phyloP scores from a whole-genome alignment of 1,140 invertebrate genomes.

The Oscheius sp. region DNA sequence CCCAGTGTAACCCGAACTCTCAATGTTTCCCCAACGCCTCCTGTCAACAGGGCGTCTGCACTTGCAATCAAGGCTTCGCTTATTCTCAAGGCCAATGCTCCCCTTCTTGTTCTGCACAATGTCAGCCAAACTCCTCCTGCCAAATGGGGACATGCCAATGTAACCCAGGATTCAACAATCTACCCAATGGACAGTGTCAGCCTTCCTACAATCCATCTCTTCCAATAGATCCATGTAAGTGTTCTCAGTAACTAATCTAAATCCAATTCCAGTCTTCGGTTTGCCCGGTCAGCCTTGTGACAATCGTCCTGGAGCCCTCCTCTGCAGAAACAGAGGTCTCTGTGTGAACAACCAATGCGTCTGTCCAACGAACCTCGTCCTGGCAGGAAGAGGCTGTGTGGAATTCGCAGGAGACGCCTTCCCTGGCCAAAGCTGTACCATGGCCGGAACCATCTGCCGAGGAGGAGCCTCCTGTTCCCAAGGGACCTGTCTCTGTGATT shows the following conservation, averaged over 20 bases:
- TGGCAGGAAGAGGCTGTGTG: conserved; percentile 26
- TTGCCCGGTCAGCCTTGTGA: conserved; percentile 29
- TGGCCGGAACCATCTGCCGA: conserved; percentile 15
- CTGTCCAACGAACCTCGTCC: conserved; percentile 30
- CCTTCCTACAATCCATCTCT: background rate
- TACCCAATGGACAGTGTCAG: background rate
- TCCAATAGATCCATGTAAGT: conserved; percentile 10
- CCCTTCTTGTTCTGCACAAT: background rate
- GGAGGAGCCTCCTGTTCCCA: conserved; percentile 31
- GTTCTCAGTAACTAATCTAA: background rate
- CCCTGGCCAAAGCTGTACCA: conserved; percentile 23
- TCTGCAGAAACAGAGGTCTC: conserved; percentile 19
- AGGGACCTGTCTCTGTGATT: conserved; percentile 24
- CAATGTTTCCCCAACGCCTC: background rate
- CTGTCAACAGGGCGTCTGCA: background rate
- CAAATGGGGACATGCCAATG: background rate
- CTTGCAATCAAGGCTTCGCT: conserved; percentile 1
- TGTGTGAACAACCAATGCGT: conserved; percentile 37
- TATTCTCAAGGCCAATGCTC: background rate
- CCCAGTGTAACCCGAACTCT: background rate
- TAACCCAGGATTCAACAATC: background rate
- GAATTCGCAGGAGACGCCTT: conserved; percentile 29
- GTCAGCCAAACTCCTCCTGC: background rate
- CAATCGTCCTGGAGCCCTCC: background rate
- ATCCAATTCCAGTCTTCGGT: conserved; percentile 15